Evolutionary conservation across 2,888 invertebrate genomes (phyloP), one percentile per base, ranked within the genome.

Genomic region (Ctenicera cuprea): DNA sequence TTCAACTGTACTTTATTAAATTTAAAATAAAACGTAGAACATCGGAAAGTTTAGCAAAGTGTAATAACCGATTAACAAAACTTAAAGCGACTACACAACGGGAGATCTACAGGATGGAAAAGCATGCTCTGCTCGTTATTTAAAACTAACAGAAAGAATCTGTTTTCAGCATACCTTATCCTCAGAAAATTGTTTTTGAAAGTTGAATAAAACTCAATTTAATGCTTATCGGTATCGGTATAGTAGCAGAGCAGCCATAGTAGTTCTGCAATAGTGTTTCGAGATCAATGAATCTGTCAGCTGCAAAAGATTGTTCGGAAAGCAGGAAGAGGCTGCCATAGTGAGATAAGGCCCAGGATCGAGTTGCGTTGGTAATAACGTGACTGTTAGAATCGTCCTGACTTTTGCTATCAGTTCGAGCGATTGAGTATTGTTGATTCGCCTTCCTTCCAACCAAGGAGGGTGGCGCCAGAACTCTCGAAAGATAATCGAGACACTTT

Each of bases 261-360:
- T 54, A 54, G 54, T 57, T 45, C 30, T 37, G 38, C 61, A 59
- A 68, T 73, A 69, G 76, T 70, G 62, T 67, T 79, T 77, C 76
- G 76, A 72, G 76, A 79, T 80, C 80, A 75, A 76, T 77, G 76
- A 75, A 77, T 73, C 75, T 77, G 80, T 79, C 80, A 78, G 77
- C 76, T 77, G 80, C 77, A 78, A 73, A 75, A 79, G 75, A 79
- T 79, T 75, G 76, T 72, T 62, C 69, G 73, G 73, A 70, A 69
- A 71, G 64, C 69, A 74, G 65, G 73, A 68, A 75, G 75, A 68
- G 73, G 73, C 77, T 78, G 77, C 73, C 62, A 59, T 63, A 64
- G 43, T 61, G 71, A 70, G 70, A 70, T 70, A 70, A 70, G 63
- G 57, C 52, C 63, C 48, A 38, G 52, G 50, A 52, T 62, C 41